Conservation (phyloP, 2,113 vertebrate genomes). For the Lasiurus cinereus region DNA sequence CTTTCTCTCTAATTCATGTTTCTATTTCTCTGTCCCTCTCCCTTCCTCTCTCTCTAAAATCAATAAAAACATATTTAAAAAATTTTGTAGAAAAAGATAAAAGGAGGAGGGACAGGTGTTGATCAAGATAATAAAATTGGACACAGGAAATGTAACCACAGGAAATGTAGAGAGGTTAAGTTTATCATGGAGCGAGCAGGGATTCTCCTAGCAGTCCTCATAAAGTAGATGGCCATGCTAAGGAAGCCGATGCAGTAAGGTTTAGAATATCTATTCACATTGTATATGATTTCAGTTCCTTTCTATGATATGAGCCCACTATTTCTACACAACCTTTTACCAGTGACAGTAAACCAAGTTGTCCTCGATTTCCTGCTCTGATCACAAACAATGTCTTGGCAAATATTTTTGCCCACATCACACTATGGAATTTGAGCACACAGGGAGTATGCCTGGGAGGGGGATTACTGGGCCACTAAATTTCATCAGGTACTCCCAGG, state of each 20-base stretch:
- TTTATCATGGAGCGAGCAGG: not conserved
- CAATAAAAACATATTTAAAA: too few species aligned
- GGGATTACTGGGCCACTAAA: not conserved
- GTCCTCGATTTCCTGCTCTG: not conserved
- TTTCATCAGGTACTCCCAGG: not conserved
- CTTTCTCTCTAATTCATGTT: too few species aligned
- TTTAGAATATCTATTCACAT: not conserved
- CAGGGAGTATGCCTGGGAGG: not conserved
- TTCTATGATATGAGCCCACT: not conserved
- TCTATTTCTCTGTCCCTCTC: too few species aligned
- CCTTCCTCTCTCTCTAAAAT: too few species aligned
- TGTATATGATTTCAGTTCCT: not conserved
- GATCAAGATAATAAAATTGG: not conserved
- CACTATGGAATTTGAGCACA: not conserved
- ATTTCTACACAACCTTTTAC: not conserved
- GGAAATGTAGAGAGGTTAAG: not conserved
- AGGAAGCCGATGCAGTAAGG: not conserved
- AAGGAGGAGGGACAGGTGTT: not conserved
- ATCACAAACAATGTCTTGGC: not conserved
- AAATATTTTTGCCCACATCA: not conserved
- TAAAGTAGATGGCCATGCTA: not conserved
- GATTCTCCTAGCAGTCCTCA: not conserved
- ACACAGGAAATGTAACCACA: not conserved
- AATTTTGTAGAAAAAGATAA: too few species aligned
- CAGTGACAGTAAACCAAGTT: not conserved